Base-by-base conservation (phyloP, 2,888 invertebrate genomes). In the Orthosia gothica region DNA sequence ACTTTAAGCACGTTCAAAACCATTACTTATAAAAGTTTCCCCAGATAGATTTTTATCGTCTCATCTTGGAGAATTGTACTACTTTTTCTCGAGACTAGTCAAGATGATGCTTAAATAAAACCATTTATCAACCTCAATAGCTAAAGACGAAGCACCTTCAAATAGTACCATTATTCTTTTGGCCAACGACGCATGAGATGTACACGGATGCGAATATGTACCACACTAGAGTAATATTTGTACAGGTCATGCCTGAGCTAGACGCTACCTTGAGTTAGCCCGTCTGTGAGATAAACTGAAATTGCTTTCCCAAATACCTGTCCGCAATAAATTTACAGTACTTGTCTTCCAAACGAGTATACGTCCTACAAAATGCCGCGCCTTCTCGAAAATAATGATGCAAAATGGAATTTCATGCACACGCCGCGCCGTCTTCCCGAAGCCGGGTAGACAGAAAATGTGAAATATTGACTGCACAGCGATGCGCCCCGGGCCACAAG, bases 321-420 rank as follows among this genome's bases (percentile, higher is more conserved):
- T 64, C 72, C 70, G 61, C 81, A 84, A 83, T 87, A 88, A 91
- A 90, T 90, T 88, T 85, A 89, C 72, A 86, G 82, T 85, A 73
- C 76, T 72, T 77, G 64, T 61, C 49, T 79, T 9, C 47, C 65
- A n/a, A 54, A 66, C 15, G 52, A 76, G 66, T 57, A 23, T 66
- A 74, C 62, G 83, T 82, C 82, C 86, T 85, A 85, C 84, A 87
- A 89, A 90, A 92, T 89, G 80, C 86, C 83, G 86, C 87, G 85
- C 88, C 91, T 91, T 92, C 94, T 94, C 86, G 90, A 93, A 94
- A 94, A 94, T 95, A 94, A 95, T 94, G 94, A 94, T 91, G 92
- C 87, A 90, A 93, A 94, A 94, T 93, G 89, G 90, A 91, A 93
- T 93, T 92, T 91, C 77, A 79, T 85, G 87, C 88, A 84, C 86